These are phyloP conservation scores for Dallia pectoralis DNA, from an alignment of 2,797 vertebrate species.

Conservation along the genomic window DNA sequence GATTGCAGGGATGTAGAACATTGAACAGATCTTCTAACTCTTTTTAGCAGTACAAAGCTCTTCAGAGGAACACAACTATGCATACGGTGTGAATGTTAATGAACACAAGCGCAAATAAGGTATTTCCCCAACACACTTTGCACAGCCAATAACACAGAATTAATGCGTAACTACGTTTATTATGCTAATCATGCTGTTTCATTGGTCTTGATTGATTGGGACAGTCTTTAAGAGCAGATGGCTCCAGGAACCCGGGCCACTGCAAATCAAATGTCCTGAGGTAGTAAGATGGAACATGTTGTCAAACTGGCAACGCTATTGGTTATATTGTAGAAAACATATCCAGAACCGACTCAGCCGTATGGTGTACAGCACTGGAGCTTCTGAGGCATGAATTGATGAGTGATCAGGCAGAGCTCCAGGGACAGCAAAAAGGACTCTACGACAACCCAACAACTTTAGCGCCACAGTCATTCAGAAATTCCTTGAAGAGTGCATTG, in stretches of 20 bases:
- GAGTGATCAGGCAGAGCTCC: slow-evolving; percentile 16
- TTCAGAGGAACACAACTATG: background rate
- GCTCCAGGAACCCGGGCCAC: slow-evolving; percentile 28
- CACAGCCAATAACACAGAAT: background rate
- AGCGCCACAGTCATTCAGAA: background rate
- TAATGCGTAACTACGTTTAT: slow-evolving; percentile 1
- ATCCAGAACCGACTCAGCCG: too few species aligned
- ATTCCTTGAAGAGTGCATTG: background rate
- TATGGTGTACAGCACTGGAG: slow-evolving; percentile 7
- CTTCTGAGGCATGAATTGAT: slow-evolving; percentile 25
- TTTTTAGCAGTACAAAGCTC: background rate
- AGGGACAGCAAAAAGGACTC: slow-evolving; percentile 22
- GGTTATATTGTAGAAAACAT: too few species aligned
- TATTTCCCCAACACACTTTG: slow-evolving; percentile 4
- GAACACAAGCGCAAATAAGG: background rate
- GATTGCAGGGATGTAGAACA: slow-evolving; percentile 4
- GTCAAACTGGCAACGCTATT: too few species aligned
- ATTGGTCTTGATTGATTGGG: slow-evolving; percentile 35
- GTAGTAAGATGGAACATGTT: slow-evolving; percentile 17
- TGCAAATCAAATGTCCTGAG: slow-evolving; percentile 24
- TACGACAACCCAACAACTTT: slow-evolving; percentile 18
- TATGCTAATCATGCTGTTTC: slow-evolving; percentile 26
- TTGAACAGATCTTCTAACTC: background rate
- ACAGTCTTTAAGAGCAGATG: slow-evolving; percentile 45
- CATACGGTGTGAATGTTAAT: background rate